These are phyloP conservation scores for Hypolimnas misippus DNA, from an alignment of 2,888 invertebrate species.

Conservation along the genomic window DNA sequence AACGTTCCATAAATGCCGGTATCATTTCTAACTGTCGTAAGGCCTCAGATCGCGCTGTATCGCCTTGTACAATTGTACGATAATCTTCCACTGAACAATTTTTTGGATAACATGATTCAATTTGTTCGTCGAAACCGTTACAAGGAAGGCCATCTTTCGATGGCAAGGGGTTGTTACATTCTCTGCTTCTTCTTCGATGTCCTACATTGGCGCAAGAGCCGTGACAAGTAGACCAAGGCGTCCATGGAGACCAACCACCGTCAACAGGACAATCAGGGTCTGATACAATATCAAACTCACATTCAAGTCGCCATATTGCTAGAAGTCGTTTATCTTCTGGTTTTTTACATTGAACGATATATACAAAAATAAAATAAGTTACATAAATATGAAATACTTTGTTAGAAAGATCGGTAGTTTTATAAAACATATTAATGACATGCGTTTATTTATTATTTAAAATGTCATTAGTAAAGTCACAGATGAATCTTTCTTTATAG, in stretches of 20 bases:
- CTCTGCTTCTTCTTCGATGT: conserved; percentile 62
- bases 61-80: conserved; percentile 61
- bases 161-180: conserved; percentile 74
- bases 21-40: conserved; percentile 66
- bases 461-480: background rate
- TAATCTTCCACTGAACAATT: conserved; percentile 74
- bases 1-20: conserved; percentile 72
- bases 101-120: conserved; percentile 65
- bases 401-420: conserved; percentile 1
- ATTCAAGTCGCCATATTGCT: conserved; percentile 72
- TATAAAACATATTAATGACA: conserved; percentile 1
- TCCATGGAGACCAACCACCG: conserved; percentile 80
- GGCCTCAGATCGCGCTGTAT: conserved; percentile 63
- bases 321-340: conserved; percentile 59
- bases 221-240: conserved; percentile 70
- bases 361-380: background rate
- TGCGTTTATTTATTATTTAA: background rate
- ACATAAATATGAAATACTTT: conserved; percentile 2
- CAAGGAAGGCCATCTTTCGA: conserved; percentile 72
- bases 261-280: conserved; percentile 75
- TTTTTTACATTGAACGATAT: conserved; percentile 53
- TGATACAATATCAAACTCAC: conserved; percentile 66
- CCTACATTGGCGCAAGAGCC: conserved; percentile 78
- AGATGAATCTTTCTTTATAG: no score
- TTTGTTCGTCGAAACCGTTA: conserved; percentile 65